These are phyloP conservation scores for Leptopilina syphax DNA, from an alignment of 2,888 invertebrate genomes.

Conservation along the genomic window DNA sequence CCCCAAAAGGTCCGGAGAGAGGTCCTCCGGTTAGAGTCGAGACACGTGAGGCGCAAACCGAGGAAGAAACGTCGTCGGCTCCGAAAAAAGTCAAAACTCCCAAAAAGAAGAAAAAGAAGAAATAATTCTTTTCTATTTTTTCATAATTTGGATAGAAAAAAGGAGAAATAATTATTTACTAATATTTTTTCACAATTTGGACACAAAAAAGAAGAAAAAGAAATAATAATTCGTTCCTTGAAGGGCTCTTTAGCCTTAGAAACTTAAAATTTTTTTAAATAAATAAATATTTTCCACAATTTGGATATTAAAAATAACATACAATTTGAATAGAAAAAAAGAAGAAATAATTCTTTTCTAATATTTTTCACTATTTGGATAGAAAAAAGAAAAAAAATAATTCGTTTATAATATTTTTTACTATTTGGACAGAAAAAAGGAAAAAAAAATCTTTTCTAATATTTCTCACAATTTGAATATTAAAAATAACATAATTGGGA, in stretches of 20 bases:
- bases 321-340: no score
- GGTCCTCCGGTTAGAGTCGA: constrained; percentile 80
- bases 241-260: no score
- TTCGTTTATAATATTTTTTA: no score
- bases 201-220: no score
- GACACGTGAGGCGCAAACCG: constrained; percentile 84
- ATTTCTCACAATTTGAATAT: background rate
- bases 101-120: constrained; percentile 42
- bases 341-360: background rate
- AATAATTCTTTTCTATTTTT: constrained; percentile 1
- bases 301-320: no score
- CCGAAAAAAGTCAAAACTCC: constrained; percentile 31
- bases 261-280: no score
- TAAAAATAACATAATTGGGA: background rate
- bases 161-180: background rate
- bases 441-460: no score
- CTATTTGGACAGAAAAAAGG: no score
- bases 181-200: background rate
- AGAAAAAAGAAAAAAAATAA: no score
- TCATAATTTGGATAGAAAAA: background rate
- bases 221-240: no score
- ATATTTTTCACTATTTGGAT: background rate
- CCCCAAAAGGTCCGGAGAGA: constrained; percentile 83
- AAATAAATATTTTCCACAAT: no score
- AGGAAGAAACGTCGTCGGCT: constrained; percentile 64